These are phyloP conservation scores for Heliconius ismenius DNA, from an alignment of 2,888 invertebrate species.

Conservation along the genomic window DNA sequence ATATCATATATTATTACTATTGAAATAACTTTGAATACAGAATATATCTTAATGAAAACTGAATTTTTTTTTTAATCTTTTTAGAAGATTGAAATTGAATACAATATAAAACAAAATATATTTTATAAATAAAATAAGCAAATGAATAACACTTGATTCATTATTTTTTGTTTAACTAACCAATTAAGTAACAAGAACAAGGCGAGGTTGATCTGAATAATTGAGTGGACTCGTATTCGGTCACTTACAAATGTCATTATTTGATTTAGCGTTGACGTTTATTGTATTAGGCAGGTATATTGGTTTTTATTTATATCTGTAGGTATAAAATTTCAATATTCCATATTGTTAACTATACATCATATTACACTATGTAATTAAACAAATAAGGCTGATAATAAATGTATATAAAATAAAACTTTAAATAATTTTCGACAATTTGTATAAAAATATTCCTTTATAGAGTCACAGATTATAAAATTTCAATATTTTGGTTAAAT, in stretches of 20 bases:
- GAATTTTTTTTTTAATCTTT: background rate
- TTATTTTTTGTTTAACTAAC: constrained; percentile 21
- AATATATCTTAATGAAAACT: background rate
- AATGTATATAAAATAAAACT: background rate
- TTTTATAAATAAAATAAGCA: background rate
- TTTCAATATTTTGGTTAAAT: background rate
- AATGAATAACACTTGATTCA: background rate
- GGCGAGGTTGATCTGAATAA: constrained; percentile 27
- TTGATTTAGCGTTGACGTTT: constrained; percentile 11
- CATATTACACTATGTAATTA: background rate
- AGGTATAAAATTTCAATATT: background rate
- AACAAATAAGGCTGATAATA: background rate
- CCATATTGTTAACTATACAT: background rate
- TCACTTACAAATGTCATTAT: constrained; percentile 4
- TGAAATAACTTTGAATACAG: constrained; percentile 1
- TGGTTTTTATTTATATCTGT: background rate
- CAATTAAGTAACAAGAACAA: constrained; percentile 18
- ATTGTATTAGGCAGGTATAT: background rate
- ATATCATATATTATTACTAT: constrained; percentile 9
- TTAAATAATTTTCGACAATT: too few relatives aligned
- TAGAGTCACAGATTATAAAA: background rate
- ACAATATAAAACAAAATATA: constrained; percentile 1
- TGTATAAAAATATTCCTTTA: background rate
- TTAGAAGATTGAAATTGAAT: background rate
- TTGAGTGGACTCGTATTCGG: constrained; percentile 13